Percentiles rank a stretch among this genome's conserved stretches.
Conservation (phyloP, 2,888 invertebrate species). For the Morpho achilles region DNA sequence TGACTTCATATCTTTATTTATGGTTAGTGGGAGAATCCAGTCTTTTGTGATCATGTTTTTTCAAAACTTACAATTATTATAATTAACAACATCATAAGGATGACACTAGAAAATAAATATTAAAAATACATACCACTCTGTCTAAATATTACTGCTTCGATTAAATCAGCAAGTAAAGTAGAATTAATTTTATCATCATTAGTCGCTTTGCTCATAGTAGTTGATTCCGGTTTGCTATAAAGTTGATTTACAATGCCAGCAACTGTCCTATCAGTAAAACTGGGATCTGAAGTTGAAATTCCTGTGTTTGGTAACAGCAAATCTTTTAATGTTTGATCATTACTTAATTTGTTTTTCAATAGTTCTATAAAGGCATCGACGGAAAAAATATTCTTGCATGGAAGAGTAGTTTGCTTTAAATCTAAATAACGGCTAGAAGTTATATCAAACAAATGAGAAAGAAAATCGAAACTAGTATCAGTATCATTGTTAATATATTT, state of each 20-base stretch:
- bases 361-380: conserved; percentile 61
- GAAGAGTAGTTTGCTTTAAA: conserved; percentile 32
- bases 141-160: conserved; percentile 69
- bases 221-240: conserved; percentile 52
- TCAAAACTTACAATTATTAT: no score
- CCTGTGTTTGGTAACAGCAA: conserved; percentile 43
- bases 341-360: conserved; percentile 57
- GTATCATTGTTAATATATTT: conserved; percentile 30
- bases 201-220: conserved; percentile 43
- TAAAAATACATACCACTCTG: conserved; percentile 44
- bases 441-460: conserved; percentile 48
- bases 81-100: no score
- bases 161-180: conserved; percentile 63
- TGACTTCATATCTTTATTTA: background rate
- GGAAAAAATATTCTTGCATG: conserved; percentile 50
- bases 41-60: no score
- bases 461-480: conserved; percentile 49
- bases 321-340: conserved; percentile 55
- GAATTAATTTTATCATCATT: conserved; percentile 57
- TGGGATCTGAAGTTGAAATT: conserved; percentile 35
- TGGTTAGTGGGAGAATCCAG: no score
- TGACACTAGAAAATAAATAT: no score
- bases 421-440: conserved; percentile 36
- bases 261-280: conserved; percentile 51
- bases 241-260: conserved; percentile 56